These are phyloP conservation scores for Spea bombifrons DNA, from an alignment of 2,113 vertebrate genomes.

Conservation along the genomic window DNA sequence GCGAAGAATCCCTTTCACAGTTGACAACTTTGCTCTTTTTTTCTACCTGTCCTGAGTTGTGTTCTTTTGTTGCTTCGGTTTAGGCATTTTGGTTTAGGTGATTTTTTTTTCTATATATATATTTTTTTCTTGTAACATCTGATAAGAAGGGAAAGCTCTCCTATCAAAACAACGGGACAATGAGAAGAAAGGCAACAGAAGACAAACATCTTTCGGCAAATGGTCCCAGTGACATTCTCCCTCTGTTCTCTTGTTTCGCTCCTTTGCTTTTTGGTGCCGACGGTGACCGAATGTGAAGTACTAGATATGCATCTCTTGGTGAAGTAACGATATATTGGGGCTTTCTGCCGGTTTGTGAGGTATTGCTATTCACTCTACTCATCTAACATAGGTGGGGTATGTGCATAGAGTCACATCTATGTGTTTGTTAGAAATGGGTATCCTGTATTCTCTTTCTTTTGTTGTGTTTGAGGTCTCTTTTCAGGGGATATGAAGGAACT, in stretches of 20 bases:
- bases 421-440: neutral
- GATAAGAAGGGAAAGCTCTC: slow-evolving; percentile 41
- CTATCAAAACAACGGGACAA: slow-evolving; percentile 51
- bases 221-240: neutral
- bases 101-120: neutral
- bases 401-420: neutral
- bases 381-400: neutral
- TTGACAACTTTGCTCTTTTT: slow-evolving; percentile 46
- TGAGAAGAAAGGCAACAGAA: slow-evolving; percentile 15
- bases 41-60: slow-evolving; percentile 14
- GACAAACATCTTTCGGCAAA: slow-evolving; percentile 1
- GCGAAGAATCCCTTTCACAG: slow-evolving; percentile 33
- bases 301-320: slow-evolving; percentile 59
- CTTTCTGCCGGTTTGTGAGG: slow-evolving; percentile 40
- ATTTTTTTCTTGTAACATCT: slow-evolving; percentile 27
- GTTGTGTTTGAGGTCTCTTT: slow-evolving; percentile 24
- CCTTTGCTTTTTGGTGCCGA: slow-evolving; percentile 15
- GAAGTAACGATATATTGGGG: slow-evolving; percentile 44
- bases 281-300: slow-evolving; percentile 51
- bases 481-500: slow-evolving; percentile 54
- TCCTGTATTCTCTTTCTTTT: slow-evolving; percentile 1
- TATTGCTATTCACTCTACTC: slow-evolving; percentile 12
- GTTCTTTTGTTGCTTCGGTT: neutral
- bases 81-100: slow-evolving; percentile 3
- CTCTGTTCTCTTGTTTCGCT: slow-evolving; percentile 11